phyloP scores from a whole-genome alignment of 2,888 invertebrate genomes.

The Drosophila aldrichi region DNA sequence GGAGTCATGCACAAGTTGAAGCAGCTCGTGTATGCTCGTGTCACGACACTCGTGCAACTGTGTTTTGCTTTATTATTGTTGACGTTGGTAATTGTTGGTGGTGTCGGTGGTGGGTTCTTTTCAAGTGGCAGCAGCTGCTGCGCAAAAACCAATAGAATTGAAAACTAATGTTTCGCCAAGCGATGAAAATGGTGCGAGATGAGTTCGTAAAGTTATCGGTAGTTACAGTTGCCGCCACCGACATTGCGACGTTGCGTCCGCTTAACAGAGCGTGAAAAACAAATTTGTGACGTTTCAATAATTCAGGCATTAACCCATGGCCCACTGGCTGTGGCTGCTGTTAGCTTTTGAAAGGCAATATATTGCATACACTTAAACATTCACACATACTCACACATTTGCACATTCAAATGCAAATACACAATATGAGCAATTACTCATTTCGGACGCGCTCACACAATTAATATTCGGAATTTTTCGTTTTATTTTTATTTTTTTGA shows the following conservation, averaged over 20 bases:
- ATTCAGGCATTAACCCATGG: constrained; percentile 46
- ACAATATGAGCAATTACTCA: constrained; percentile 72
- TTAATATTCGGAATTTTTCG: constrained; percentile 60
- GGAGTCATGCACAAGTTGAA: background rate
- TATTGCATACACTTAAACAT: constrained; percentile 11
- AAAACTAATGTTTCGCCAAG: constrained; percentile 21
- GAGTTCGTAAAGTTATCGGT: constrained; percentile 35
- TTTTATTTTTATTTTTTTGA: constrained; percentile 42
- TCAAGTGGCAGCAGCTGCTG: constrained; percentile 55
- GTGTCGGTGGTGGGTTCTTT: constrained; percentile 49
- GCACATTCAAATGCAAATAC: constrained; percentile 8
- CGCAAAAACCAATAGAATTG: constrained; percentile 21
- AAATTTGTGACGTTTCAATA: constrained; percentile 36
- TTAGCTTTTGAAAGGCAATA: constrained; percentile 53
- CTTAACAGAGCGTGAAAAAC: constrained; percentile 46
- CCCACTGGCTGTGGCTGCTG: constrained; percentile 35
- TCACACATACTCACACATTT: constrained; percentile 5
- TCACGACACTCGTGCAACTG: constrained; percentile 2
- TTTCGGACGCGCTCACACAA: constrained; percentile 59
- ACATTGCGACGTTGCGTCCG: constrained; percentile 3
- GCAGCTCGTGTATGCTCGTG: background rate
- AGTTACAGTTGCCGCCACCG: constrained; percentile 3
- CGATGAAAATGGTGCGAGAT: constrained; percentile 50
- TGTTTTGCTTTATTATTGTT: constrained; percentile 30
- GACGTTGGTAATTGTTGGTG: constrained; percentile 17